Evolutionary conservation across 2,888 invertebrate species (phyloP), one percentile per base, ranked within the genome.

Genomic region (Willowsia nigromaculata): DNA sequence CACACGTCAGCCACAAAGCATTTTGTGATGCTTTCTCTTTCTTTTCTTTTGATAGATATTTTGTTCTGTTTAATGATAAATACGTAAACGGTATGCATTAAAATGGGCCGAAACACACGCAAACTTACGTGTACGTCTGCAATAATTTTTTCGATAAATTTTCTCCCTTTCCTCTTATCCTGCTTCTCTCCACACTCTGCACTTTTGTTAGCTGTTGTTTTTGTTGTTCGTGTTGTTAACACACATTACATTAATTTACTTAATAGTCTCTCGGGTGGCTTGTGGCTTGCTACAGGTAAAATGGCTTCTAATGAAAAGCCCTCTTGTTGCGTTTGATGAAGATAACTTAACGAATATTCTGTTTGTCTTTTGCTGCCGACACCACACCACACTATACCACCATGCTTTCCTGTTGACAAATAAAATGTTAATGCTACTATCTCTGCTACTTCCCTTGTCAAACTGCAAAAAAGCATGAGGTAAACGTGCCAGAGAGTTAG

Each of bases 181-280:
- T 37, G 47, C 30, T 25, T 71, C 43, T 74, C 74, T 50, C 11
- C 71, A n/a, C 43, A n/a, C 7, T 47, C 43, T 74, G 50, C 27
- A 15, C 6, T 68, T 33, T 65, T 30, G 15, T 71, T 74, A 68
- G 47, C 37, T 78, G 30, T n/a, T 78, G 30, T 13, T 30, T 4
- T 22, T 43, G 71, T 47, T 25, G 50, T 11, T 22, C 22, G 30
- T 22, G 47, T 50, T 82, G 65, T 71, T 68, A 65, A 84, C 71
- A 71, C n/a, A 53, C 11, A 78, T 56, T 53, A 50, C 53, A 68
- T 71, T 84, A 84, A 84, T 84, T 84, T 71, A 50, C 53, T 84
- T 84, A 84, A 84, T 84, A 84, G 71, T 50, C 81, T 81, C 62
- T 62, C n/a, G n/a, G 6, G 83, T 37, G 68, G 30, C 22, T 15